Percentiles rank a stretch among this genome's conserved stretches.
These are phyloP conservation scores for Coenobita brevimanus DNA, from an alignment of 1,140 invertebrate species.

Conservation along the genomic window DNA sequence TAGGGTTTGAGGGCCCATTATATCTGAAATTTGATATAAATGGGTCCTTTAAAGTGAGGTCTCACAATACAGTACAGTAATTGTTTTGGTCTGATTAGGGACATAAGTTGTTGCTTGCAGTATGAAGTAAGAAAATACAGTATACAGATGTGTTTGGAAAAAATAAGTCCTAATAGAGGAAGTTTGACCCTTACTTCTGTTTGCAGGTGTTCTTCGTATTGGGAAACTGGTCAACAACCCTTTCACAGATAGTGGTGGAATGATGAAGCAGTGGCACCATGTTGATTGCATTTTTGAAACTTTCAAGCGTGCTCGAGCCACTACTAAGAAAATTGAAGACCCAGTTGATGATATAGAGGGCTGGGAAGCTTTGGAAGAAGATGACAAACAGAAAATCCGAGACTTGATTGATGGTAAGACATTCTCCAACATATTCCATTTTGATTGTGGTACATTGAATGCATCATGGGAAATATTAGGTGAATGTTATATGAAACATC, in stretches of 20 bases:
- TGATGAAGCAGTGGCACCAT: conserved; percentile 92
- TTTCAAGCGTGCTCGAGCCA: conserved; percentile 84
- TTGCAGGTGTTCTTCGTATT: conserved; percentile 72
- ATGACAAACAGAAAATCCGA: conserved; percentile 81
- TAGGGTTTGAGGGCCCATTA: no score
- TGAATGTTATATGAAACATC: no score
- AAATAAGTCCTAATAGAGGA: no score
- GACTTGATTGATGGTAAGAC: conserved; percentile 74
- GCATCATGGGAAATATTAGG: no score
- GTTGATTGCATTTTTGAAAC: conserved; percentile 86
- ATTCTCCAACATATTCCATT: not conserved
- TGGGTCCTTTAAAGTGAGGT: no score
- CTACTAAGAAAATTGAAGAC: conserved; percentile 87
- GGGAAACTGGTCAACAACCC: conserved; percentile 83
- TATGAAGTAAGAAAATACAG: no score
- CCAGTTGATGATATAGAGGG: conserved; percentile 84
- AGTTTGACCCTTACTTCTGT: not conserved
- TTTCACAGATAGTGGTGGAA: conserved; percentile 82
- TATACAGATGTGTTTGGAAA: no score
- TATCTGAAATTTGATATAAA: no score
- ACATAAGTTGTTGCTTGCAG: no score
- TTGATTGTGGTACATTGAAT: not conserved
- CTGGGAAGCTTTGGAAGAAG: conserved; percentile 80
- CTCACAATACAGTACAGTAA: no score
- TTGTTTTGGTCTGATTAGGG: no score